These are phyloP conservation scores for Apteryx owenii DNA, from an alignment of 2,113 vertebrate genomes.

Conservation along the genomic window DNA sequence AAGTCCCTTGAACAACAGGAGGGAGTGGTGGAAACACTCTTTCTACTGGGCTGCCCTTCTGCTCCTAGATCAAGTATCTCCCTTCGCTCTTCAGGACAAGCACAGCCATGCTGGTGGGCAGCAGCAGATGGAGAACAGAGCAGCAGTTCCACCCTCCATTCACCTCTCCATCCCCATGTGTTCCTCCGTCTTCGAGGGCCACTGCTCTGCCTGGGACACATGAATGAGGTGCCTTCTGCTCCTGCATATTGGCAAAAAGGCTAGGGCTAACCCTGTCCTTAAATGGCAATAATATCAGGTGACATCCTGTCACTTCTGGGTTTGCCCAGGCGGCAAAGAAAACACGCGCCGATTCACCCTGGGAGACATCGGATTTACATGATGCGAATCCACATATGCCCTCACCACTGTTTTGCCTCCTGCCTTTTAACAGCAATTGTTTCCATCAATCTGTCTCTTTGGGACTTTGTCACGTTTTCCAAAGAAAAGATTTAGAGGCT, in stretches of 20 bases:
- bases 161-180: background rate
- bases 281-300: background rate
- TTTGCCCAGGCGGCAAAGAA: background rate
- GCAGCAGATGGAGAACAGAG: background rate
- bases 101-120: background rate
- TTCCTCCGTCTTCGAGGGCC: background rate
- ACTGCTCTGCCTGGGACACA: fast-evolving
- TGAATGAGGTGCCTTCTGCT: fast-evolving
- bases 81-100: background rate
- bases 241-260: fast-evolving
- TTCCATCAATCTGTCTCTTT: background rate
- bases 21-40: background rate
- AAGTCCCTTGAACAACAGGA: background rate
- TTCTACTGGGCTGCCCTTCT: background rate
- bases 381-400: background rate
- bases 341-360: background rate
- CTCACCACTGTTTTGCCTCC: background rate
- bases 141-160: background rate
- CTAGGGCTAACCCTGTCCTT: background rate
- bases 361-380: background rate
- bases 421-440: background rate
- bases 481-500: background rate
- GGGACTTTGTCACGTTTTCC: background rate
- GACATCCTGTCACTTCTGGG: background rate
- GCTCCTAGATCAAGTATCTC: background rate